Evolutionary conservation across 2,888 invertebrate species (phyloP).

Genomic region (Heteropelma amictum): DNA sequence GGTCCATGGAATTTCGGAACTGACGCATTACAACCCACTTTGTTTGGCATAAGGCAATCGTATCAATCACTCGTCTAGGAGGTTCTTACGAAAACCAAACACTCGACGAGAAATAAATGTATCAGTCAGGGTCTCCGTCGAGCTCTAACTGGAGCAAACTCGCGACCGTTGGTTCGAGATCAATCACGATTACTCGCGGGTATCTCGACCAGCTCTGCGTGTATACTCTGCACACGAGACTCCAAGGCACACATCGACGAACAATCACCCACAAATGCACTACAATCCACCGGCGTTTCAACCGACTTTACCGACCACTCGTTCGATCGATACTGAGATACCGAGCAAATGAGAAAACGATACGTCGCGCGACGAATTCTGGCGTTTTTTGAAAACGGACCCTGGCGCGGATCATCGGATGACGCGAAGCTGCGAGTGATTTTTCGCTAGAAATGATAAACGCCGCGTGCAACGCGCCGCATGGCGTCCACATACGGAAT

Average conservation of each 20-base stretch:
- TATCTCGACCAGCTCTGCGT: not conserved
- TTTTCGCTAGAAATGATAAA: slow-evolving; percentile 47
- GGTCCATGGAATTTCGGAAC: too few species aligned
- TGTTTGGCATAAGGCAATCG: too few species aligned
- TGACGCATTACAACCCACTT: too few species aligned
- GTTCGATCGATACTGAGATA: not conserved
- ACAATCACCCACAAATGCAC: not conserved
- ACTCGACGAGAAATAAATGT: not conserved
- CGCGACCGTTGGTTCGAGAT: not conserved
- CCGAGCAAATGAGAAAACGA: too few species aligned
- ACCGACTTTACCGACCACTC: slow-evolving; percentile 2
- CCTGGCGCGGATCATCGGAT: too few species aligned
- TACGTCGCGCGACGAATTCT: slow-evolving; percentile 27
- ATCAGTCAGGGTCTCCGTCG: not conserved
- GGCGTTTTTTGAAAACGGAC: too few species aligned
- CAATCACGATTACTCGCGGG: slow-evolving; percentile 6
- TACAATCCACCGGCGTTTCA: slow-evolving; percentile 17
- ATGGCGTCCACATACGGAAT: slow-evolving; percentile 74
- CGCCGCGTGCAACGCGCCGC: slow-evolving; percentile 74
- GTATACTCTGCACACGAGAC: too few species aligned
- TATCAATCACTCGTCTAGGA: not conserved
- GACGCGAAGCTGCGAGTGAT: slow-evolving; percentile 1
- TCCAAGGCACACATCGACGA: too few species aligned
- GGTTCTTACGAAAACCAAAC: not conserved
- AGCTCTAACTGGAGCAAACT: slow-evolving; percentile 13